phyloP scores from a whole-genome alignment of 2,888 invertebrate species.

The Troilus luridus region DNA sequence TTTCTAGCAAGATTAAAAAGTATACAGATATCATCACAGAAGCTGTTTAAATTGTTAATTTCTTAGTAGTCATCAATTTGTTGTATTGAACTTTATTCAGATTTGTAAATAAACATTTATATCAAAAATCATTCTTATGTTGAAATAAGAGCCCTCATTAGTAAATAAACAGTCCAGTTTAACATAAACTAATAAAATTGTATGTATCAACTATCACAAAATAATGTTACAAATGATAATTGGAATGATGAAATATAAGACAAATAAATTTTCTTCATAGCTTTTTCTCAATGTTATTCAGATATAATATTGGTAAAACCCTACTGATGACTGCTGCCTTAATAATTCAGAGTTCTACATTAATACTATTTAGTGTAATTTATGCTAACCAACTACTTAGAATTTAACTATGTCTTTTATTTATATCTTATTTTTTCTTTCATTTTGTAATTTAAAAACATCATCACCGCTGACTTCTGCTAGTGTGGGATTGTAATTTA shows the following conservation, averaged over 20 bases:
- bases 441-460: too few species aligned
- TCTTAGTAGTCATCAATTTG: slow-evolving; percentile 34
- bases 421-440: too few species aligned
- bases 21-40: slow-evolving; percentile 72
- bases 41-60: slow-evolving; percentile 69
- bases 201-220: background rate
- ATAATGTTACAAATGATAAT: background rate
- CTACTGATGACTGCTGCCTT: too few species aligned
- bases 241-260: background rate
- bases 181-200: background rate
- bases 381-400: too few species aligned
- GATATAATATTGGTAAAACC: too few species aligned
- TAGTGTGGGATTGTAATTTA: too few species aligned
- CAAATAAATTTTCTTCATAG: background rate
- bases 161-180: background rate
- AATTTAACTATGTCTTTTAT: too few species aligned
- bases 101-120: slow-evolving; percentile 25
- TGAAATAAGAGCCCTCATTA: background rate
- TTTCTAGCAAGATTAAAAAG: slow-evolving; percentile 74
- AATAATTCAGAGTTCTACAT: too few species aligned
- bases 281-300: background rate
- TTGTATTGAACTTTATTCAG: slow-evolving; percentile 1
- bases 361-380: too few species aligned
- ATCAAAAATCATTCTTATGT: background rate
- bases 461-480: too few species aligned